Evolutionary conservation across 2,888 invertebrate species (phyloP).

Genomic region (Tanytarsus gracilentus): DNA sequence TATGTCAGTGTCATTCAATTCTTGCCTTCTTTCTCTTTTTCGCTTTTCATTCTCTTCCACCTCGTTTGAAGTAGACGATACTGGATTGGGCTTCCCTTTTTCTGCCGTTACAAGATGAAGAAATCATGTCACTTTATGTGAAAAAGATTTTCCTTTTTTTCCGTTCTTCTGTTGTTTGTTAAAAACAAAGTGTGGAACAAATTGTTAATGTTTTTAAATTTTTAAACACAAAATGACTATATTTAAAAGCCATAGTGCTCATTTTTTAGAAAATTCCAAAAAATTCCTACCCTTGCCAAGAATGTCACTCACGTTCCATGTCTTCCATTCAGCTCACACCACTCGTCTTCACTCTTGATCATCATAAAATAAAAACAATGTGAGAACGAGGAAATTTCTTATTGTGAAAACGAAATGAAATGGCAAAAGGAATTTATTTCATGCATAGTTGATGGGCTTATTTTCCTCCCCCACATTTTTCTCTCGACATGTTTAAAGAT

Average conservation of each 20-base stretch:
- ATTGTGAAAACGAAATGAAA: background rate
- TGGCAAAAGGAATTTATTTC: conserved; percentile 8
- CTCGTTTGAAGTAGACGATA: background rate
- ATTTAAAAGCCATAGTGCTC: too few relatives aligned
- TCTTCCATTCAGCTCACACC: too few relatives aligned
- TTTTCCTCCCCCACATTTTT: background rate
- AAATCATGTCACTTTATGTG: conserved; percentile 27
- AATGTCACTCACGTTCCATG: background rate
- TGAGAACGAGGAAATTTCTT: background rate
- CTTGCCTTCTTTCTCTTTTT: background rate
- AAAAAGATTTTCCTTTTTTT: background rate
- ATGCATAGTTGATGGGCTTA: conserved; percentile 21
- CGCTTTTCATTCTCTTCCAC: background rate
- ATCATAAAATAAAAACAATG: conserved; percentile 7
- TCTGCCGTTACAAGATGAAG: too few relatives aligned
- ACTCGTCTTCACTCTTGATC: conserved; percentile 23
- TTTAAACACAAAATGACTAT: too few relatives aligned
- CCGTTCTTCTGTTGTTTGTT: background rate
- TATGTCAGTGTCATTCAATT: conserved; percentile 24
- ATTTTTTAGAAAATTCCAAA: too few relatives aligned
- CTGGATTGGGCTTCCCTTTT: background rate
- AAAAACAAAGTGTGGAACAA: too few relatives aligned
- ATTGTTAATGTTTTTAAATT: too few relatives aligned
- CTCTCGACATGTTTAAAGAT: conserved; percentile 9
- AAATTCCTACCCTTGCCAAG: background rate